Evolutionary conservation across 2,113 vertebrate genomes (phyloP), one percentile per base, ranked within the genome.

Genomic region (Bujurquina vittata): DNA sequence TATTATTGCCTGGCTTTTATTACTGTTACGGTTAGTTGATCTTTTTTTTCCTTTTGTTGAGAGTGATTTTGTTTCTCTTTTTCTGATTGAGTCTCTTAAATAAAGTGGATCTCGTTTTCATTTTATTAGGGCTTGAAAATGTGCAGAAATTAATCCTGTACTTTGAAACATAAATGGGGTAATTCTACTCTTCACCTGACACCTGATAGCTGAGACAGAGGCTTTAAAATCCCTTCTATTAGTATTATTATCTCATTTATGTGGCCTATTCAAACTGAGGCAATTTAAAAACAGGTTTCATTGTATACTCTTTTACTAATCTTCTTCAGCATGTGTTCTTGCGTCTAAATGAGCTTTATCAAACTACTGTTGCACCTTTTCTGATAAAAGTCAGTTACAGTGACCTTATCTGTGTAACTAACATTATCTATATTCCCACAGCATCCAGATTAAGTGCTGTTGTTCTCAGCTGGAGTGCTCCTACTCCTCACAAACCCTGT

Each of bases 361-460:
- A 61, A 87, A 81, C n/a, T 73, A 35, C 77, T 79, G 60, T 83
- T 81, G 43, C 29, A 60, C 57, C 69, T 74, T 85, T 79, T 81
- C 62, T 73, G 55, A 73, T 79, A 78, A 69, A 69, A 87, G 77
- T 79, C 75, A 76, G 74, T 80, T 75, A 46, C 77, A 84, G 56
- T 90, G 89, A 90, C 80, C 86, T 92, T 84, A 92, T 89, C 82
- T 82, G 79, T 90, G 79, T 87, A 78, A 52, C 84, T 84, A 89
- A 80, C 81, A 86, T 86, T 87, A 86, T 90, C 84, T 86, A 84
- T 88, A 84, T 87, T 92, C 77, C 57, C 75, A 60, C 84, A 80
- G 84, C 81, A 81, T 85, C 80, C 84, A 63, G 77, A 87, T 84
- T 61, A 92, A 86, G 86, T 89, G 82, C 88, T 90, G 78, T 90